phyloP scores from a whole-genome alignment of 2,113 vertebrate species.

The Mormyrus iriodes region DNA sequence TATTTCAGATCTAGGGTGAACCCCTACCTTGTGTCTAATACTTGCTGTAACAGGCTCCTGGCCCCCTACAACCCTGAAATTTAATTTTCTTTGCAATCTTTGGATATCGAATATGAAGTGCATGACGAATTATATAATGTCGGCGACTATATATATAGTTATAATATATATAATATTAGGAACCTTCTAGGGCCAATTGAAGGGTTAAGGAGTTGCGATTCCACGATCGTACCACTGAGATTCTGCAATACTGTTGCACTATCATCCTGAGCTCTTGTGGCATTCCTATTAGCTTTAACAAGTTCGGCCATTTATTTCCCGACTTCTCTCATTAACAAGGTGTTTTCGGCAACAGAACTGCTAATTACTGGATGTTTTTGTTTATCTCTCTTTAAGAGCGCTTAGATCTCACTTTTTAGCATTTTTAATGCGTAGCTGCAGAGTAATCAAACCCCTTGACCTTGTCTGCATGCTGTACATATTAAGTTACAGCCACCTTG shows the following conservation, averaged over 20 bases:
- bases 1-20: background rate
- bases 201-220: background rate
- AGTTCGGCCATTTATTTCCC: background rate
- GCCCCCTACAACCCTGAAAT: background rate
- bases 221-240: background rate
- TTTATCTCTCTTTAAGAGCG: background rate
- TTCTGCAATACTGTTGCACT: background rate
- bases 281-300: background rate
- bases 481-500: background rate
- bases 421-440: background rate
- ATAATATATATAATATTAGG: too few species aligned
- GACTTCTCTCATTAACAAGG: background rate
- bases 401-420: background rate
- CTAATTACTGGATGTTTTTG: background rate
- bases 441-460: background rate
- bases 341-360: background rate
- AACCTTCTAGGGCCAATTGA: background rate
- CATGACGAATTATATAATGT: background rate
- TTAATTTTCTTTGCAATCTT: background rate
- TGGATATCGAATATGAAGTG: background rate
- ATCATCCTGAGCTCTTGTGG: background rate
- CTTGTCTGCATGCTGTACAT: background rate
- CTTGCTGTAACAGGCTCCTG: background rate
- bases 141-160: background rate
- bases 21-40: too few species aligned